Evolutionary conservation across 92 coral and sea anemone species (phyloP), one percentile per base, ranked within the genome.

Genomic region (Porites cylindrica): DNA sequence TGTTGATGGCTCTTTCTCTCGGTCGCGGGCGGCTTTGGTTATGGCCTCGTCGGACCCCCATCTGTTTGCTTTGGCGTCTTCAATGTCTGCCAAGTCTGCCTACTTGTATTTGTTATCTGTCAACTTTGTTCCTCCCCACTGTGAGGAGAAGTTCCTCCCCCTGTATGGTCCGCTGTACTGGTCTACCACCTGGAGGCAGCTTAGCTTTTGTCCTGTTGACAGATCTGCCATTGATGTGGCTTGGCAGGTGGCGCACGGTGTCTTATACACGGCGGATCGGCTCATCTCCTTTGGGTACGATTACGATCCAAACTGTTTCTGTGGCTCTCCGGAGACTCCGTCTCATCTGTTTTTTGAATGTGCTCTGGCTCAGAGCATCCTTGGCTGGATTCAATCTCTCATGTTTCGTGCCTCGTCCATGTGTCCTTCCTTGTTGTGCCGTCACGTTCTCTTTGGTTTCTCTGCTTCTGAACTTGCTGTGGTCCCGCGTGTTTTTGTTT

Each of bases 401-500:
- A 17, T 82, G 58, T 47, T 47, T 13, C 10, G 1, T 1, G 63
- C 32, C 2, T 62, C 52, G 1, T 51, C 70, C 7, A 1, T n/a
- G 38, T 17, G 58, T 12, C 79, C 70, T 6, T 19, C 52, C 5
- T 12, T 74, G 8, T 7, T 18, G 20, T 18, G 17, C 38, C 85
- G 86, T 50, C 75, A 50, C 16, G 61, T 72, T 0, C 29, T 82
- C n/a, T 72, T 71, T 72, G 87, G 79, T 19, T 82, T 82, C 20
- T 6, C 5, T 14, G 4, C 47, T 3, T 43, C 20, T 4, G 82
- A 78, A 50, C 32, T 74, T 19, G 10, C 43, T 2, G 2, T 1
- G 1, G 59, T 51, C 7, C 93, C 83, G 4, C 86, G 85, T 10
- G 13, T 86, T 1, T 80, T 86, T 6, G 70, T 75, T 8, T 87